A percentile compares a stretch with the other conserved stretches of the same genome.
Conservation (phyloP, 2,797 vertebrate species). For the Rhadinocentrus ornatus region DNA sequence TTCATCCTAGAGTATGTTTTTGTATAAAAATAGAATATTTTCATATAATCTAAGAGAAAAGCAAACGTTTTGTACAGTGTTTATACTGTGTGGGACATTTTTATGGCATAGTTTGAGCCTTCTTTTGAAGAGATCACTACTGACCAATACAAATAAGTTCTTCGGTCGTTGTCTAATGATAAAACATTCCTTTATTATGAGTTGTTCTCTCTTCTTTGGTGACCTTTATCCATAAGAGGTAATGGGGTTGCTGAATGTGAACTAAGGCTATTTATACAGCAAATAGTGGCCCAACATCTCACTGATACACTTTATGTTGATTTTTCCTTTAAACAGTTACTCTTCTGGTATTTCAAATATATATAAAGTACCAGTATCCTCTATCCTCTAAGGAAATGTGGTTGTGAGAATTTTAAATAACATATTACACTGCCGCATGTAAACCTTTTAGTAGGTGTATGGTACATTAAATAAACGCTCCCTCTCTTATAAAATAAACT, state of each 20-base stretch:
- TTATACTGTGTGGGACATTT: background rate
- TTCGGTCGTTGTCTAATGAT: background rate
- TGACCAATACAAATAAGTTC: background rate
- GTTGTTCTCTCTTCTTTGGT: background rate
- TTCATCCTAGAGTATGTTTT: constrained; percentile 74
- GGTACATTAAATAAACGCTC: constrained; percentile 84
- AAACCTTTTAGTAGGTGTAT: constrained; percentile 85
- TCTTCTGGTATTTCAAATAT: too few relatives aligned
- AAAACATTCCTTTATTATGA: background rate
- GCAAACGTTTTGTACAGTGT: background rate
- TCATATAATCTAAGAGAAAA: constrained; percentile 2
- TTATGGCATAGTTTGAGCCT: constrained; percentile 1
- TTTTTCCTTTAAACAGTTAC: too few relatives aligned
- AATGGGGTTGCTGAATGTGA: too few relatives aligned
- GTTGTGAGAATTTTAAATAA: constrained; percentile 81
- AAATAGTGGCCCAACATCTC: too few relatives aligned
- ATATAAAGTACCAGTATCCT: too few relatives aligned
- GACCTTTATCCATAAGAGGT: too few relatives aligned
- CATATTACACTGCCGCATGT: constrained; percentile 83
- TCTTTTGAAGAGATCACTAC: background rate
- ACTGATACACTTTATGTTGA: too few relatives aligned
- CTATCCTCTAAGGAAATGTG: too few relatives aligned
- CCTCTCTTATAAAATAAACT: constrained; percentile 84
- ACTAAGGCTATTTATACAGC: too few relatives aligned
- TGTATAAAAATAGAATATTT: background rate